Percentiles rank a stretch among this genome's conserved stretches.
Evolutionary conservation across 1,140 invertebrate genomes (phyloP).

Genomic region (Proctacanthus coquilletti): DNA sequence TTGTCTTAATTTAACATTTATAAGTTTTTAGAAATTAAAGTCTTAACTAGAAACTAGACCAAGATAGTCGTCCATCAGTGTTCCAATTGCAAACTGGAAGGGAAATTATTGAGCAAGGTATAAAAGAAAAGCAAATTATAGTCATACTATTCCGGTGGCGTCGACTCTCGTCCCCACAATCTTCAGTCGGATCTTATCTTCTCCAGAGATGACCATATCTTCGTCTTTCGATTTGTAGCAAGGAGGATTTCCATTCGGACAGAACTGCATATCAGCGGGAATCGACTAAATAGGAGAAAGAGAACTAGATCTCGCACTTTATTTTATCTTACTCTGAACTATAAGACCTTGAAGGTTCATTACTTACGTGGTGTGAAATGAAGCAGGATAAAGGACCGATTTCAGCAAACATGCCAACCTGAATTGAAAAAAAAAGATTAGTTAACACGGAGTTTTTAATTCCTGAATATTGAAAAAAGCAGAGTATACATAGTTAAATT

Average conservation of each 20-base stretch:
- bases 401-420: conserved; percentile 98
- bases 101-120: conserved; percentile 3
- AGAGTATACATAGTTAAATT: conserved; percentile 8
- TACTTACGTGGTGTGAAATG: conserved; percentile 92
- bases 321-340: conserved; percentile 6
- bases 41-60: conserved; percentile 45
- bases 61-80: conserved; percentile 94
- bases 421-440: conserved; percentile 22
- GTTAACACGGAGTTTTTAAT: conserved; percentile 5
- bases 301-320: conserved; percentile 9
- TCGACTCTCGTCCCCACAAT: conserved; percentile 97
- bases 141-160: conserved; percentile 75
- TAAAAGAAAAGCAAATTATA: conserved; percentile 6
- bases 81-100: conserved; percentile 85
- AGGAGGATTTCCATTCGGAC: conserved; percentile 91
- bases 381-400: conserved; percentile 99
- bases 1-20: no score
- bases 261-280: conserved; percentile 98
- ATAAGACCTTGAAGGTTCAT: conserved; percentile 2
- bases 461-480: background rate
- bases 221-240: conserved; percentile 99
- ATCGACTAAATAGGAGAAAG: conserved; percentile 47
- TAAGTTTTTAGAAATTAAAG: no score
- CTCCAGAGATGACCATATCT: conserved; percentile 92
- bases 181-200: conserved; percentile 96